Evolutionary conservation across 2,797 vertebrate genomes (phyloP).

Genomic region (Microctenopoma steveboyesi): DNA sequence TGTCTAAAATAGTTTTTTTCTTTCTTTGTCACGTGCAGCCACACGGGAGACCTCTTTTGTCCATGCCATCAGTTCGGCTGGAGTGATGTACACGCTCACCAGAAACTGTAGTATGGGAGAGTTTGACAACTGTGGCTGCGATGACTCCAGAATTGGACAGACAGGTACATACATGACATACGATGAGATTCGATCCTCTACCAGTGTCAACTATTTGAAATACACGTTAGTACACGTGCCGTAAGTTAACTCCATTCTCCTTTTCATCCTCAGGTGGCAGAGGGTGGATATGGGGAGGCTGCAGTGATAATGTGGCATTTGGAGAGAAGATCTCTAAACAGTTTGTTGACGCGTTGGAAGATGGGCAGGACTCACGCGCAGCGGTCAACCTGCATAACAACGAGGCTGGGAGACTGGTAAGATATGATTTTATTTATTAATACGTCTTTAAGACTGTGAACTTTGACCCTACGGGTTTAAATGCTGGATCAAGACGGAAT

Average conservation of each 20-base stretch:
- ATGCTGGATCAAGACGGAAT: not conserved
- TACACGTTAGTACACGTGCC: accelerated
- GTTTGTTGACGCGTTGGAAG: constrained; percentile 95
- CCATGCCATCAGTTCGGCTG: constrained; percentile 95
- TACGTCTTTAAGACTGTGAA: not conserved
- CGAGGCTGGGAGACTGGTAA: constrained; percentile 92
- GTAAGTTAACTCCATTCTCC: not conserved
- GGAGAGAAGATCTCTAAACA: constrained; percentile 94
- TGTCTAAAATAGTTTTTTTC: not conserved
- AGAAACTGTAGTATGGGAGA: constrained; percentile 98
- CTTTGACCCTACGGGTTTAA: not conserved
- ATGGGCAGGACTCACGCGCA: constrained; percentile 92
- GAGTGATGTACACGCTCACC: constrained; percentile 95
- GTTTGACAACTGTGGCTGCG: constrained; percentile 95
- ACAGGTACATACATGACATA: constrained; percentile 77
- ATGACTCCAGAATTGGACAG: constrained; percentile 91
- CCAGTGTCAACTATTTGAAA: accelerated
- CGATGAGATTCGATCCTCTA: not conserved
- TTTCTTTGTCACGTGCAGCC: constrained; percentile 77
- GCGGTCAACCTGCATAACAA: constrained; percentile 97
- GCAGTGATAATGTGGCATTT: constrained; percentile 95
- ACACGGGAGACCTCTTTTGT: constrained; percentile 95
- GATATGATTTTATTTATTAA: constrained; percentile 26
- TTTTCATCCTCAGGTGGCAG: constrained; percentile 85
- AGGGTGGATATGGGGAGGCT: constrained; percentile 98